Evolutionary conservation across 2,797 vertebrate genomes (phyloP).

Genomic region (Sandelia bainsii): DNA sequence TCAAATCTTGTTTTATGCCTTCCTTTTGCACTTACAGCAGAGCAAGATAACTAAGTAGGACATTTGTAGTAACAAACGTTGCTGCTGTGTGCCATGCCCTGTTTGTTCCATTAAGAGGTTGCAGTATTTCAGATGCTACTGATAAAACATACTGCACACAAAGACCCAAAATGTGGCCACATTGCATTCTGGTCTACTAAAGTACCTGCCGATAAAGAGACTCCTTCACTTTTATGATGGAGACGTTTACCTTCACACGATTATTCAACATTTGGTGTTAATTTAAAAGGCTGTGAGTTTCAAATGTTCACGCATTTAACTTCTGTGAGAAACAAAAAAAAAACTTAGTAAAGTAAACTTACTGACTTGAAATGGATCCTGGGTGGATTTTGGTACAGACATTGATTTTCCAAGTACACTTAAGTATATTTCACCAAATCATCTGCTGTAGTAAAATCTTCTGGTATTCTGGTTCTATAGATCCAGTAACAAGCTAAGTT

Average conservation of each 20-base stretch:
- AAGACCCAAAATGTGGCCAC: neutral
- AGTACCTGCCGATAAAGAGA: neutral
- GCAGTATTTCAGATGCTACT: constrained; percentile 50
- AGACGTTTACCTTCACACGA: neutral
- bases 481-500: neutral
- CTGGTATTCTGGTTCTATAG: neutral
- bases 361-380: neutral
- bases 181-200: neutral
- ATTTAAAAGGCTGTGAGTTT: neutral
- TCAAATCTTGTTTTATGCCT: constrained; percentile 14
- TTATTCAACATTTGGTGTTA: constrained; percentile 11
- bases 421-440: too few species aligned
- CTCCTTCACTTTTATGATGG: neutral
- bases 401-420: neutral
- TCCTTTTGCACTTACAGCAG: neutral
- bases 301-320: neutral
- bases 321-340: neutral
- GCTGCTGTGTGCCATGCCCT: neutral
- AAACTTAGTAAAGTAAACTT: neutral
- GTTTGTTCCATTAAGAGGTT: constrained; percentile 2
- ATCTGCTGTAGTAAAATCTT: neutral
- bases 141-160: constrained; percentile 23
- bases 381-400: neutral
- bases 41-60: neutral
- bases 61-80: neutral